A percentile compares a stretch with the other conserved stretches of the same genome.
These are phyloP conservation scores for Clinocottus analis DNA, from an alignment of 2,113 vertebrate species.

Conservation along the genomic window DNA sequence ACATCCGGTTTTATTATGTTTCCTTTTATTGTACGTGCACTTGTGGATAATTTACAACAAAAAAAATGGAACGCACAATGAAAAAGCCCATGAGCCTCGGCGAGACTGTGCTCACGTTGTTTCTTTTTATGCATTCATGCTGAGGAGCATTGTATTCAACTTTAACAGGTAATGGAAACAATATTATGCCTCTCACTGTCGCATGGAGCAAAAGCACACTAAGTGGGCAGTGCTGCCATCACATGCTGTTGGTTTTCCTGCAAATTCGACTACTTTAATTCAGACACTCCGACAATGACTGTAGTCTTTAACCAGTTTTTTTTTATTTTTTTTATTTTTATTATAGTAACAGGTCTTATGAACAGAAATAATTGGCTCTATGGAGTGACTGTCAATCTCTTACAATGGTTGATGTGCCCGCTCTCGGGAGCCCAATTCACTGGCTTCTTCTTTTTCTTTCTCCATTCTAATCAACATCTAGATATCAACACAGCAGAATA, in stretches of 20 bases:
- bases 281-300: conserved; percentile 57
- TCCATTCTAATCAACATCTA: conserved; percentile 85
- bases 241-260: conserved; percentile 57
- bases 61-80: background rate
- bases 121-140: conserved; percentile 20
- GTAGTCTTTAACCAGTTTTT: conserved; percentile 76
- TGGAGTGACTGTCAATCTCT: conserved; percentile 80
- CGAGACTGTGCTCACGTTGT: background rate
- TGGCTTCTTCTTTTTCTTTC: conserved; percentile 77
- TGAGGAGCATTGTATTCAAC: conserved; percentile 13
- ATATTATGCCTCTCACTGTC: conserved; percentile 54
- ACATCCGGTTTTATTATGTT: conserved; percentile 21
- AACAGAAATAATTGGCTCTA: conserved; percentile 81
- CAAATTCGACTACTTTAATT: conserved; percentile 58
- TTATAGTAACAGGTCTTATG: conserved; percentile 74
- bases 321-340: background rate
- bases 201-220: conserved; percentile 44
- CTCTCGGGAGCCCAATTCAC: conserved; percentile 70
- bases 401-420: conserved; percentile 73
- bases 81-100: background rate
- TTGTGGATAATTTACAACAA: conserved; percentile 46
- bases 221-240: conserved; percentile 53
- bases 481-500: conserved; percentile 82
- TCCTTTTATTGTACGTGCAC: conserved; percentile 30
- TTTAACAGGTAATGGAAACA: conserved; percentile 56